phyloP scores from a whole-genome alignment of 2,888 invertebrate species.

The Ceramica pisi region DNA sequence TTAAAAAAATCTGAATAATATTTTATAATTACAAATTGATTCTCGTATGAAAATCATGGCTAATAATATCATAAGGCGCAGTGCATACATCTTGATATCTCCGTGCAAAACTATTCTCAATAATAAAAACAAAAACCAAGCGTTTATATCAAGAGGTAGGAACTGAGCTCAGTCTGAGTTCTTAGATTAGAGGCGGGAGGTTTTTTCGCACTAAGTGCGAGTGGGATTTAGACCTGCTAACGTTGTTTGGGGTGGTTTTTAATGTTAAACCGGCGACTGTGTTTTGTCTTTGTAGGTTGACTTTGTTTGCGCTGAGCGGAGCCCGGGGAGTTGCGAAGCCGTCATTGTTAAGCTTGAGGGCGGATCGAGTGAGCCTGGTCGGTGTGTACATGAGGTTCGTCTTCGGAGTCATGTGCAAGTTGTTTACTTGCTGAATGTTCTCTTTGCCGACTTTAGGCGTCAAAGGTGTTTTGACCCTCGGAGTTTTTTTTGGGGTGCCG shows the following conservation, averaged over 20 bases:
- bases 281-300: slow-evolving; percentile 80
- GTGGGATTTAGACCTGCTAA: slow-evolving; percentile 85
- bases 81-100: slow-evolving; percentile 55
- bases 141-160: slow-evolving; percentile 50
- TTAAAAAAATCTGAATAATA: slow-evolving; percentile 56
- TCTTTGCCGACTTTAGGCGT: slow-evolving; percentile 86
- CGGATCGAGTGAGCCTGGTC: slow-evolving; percentile 82
- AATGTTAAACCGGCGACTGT: slow-evolving; percentile 72
- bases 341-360: slow-evolving; percentile 81
- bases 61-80: slow-evolving; percentile 57
- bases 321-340: slow-evolving; percentile 86
- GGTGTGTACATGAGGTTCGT: slow-evolving; percentile 80
- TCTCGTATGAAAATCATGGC: slow-evolving; percentile 52
- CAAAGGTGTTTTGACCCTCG: slow-evolving; percentile 72
- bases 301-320: slow-evolving; percentile 82
- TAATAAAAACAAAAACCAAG: slow-evolving; percentile 29
- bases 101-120: slow-evolving; percentile 34
- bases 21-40: slow-evolving; percentile 61
- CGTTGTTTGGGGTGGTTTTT: slow-evolving; percentile 80
- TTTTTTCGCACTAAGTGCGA: slow-evolving; percentile 82
- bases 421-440: slow-evolving; percentile 77
- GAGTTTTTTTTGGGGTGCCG: slow-evolving; percentile 80
- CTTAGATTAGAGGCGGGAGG: slow-evolving; percentile 83
- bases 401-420: slow-evolving; percentile 77
- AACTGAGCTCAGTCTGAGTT: slow-evolving; percentile 56